Evolutionary conservation across 2,888 invertebrate species (phyloP), one percentile per base, ranked within the genome.

Genomic region (Tetragonisca angustula): DNA sequence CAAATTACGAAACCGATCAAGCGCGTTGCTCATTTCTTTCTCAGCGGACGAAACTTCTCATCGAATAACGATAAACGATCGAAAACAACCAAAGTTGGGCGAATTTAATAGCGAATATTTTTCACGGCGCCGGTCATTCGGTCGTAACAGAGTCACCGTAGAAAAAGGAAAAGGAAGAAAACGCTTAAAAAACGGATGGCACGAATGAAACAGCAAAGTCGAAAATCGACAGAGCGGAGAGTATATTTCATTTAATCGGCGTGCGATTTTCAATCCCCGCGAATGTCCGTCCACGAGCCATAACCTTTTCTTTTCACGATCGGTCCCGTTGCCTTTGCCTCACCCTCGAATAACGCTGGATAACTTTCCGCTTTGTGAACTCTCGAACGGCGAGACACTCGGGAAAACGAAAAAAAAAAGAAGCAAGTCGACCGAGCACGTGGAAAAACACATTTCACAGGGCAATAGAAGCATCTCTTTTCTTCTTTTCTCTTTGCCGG

Each of bases 221-320:
- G 81, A 67, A 65, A 74, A 50, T 70, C 69, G 70, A 62, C 61
- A 17, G 62, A 49, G 54, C 56, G 54, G 54, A 62, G 73, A 50
- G 70, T 74, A 70, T 74, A 64, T 82, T 82, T 81, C 81, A 80
- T 69, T 56, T n/a, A n/a, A 70, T 56, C 69, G 77, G 56, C 59
- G 65, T 43, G 79, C 68, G 84, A 84, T 84, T 83, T 84, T 84
- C 84, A 84, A 84, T 84, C 75, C 84, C 70, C 56, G 52, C 71
- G 74, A 84, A 84, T 73, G 84, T 78, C 78, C 84, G 69, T 83
- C 65, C 69, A 72, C 83, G 59, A 50, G 24, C 36, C 65, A 24
- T 77, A 78, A 77, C 84, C 70, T 84, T 82, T 71, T 75, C 79
- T 73, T 69, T 64, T 78, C 79, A 65, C 79, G 54, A 78, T 54